Conservation (phyloP, 2,888 invertebrate species). For the Lypha dubia region DNA sequence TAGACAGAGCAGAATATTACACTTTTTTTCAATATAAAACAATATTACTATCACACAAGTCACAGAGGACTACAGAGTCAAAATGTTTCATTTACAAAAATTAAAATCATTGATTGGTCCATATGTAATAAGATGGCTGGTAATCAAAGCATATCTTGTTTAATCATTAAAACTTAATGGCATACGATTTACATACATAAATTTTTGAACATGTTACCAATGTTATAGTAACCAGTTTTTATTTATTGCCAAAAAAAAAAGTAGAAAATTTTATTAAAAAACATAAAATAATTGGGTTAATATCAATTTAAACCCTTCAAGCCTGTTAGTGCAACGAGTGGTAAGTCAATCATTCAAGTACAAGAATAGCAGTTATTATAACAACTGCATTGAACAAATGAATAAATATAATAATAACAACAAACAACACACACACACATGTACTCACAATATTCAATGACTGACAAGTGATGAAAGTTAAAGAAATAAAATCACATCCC, state of each 20-base stretch:
- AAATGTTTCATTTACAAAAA: too few species aligned
- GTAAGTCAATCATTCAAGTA: constrained; percentile 16
- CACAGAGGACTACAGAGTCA: too few species aligned
- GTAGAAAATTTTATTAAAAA: background rate
- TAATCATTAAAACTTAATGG: background rate
- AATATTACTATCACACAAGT: too few species aligned
- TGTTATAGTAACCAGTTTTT: background rate
- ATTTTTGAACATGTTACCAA: too few species aligned
- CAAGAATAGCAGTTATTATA: constrained; percentile 21
- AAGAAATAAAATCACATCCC: constrained; percentile 46
- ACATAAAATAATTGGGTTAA: constrained; percentile 56
- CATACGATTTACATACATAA: background rate
- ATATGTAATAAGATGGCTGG: too few species aligned
- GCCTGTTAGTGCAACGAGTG: constrained; percentile 11
- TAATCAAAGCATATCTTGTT: background rate
- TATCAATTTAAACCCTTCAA: constrained; percentile 35
- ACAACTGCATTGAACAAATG: background rate
- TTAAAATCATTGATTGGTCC: too few species aligned
- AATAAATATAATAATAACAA: constrained; percentile 21
- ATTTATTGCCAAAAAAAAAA: background rate
- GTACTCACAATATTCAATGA: constrained; percentile 10
- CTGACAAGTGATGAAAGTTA: constrained; percentile 67
- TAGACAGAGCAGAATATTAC: too few species aligned
- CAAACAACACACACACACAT: background rate
- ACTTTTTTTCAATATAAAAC: too few species aligned